These are phyloP conservation scores for Pterobdella sp. DNA, from an alignment of 2,888 invertebrate species.

Conservation along the genomic window DNA sequence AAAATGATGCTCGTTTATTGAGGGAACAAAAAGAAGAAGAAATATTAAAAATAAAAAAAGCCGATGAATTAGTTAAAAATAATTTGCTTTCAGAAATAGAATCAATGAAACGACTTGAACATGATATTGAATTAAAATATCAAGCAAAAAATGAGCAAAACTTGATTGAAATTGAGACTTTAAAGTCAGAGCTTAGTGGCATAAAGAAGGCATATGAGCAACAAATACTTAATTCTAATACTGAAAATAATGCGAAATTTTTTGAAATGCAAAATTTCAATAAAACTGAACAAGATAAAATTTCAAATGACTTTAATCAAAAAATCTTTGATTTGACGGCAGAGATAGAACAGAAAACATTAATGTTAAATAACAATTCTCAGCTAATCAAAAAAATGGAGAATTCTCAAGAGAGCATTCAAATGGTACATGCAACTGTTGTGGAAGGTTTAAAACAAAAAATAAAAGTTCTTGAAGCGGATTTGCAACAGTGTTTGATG, in stretches of 20 bases:
- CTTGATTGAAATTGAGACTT: not conserved
- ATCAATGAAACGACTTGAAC: not conserved
- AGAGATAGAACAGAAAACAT: constrained; percentile 16
- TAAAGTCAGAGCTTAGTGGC: not conserved
- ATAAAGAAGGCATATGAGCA: not conserved
- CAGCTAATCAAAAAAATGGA: not conserved
- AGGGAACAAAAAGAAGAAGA: not conserved
- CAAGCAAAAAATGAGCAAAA: not conserved
- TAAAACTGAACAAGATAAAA: not conserved
- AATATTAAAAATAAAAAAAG: not conserved
- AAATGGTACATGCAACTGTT: no score
- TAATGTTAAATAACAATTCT: no score
- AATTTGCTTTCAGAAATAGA: not conserved
- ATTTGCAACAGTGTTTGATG: not conserved
- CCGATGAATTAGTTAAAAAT: not conserved
- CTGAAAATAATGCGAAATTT: not conserved
- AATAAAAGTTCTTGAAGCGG: constrained; percentile 5
- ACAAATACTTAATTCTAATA: not conserved
- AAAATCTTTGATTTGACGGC: not conserved
- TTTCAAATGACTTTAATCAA: not conserved
- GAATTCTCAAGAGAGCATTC: not conserved
- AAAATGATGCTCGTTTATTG: not conserved
- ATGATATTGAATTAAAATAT: not conserved
- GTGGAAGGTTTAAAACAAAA: not conserved
- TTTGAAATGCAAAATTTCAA: not conserved